Conservation (phyloP, 2,888 invertebrate species). For the Pherbina coryleti region DNA sequence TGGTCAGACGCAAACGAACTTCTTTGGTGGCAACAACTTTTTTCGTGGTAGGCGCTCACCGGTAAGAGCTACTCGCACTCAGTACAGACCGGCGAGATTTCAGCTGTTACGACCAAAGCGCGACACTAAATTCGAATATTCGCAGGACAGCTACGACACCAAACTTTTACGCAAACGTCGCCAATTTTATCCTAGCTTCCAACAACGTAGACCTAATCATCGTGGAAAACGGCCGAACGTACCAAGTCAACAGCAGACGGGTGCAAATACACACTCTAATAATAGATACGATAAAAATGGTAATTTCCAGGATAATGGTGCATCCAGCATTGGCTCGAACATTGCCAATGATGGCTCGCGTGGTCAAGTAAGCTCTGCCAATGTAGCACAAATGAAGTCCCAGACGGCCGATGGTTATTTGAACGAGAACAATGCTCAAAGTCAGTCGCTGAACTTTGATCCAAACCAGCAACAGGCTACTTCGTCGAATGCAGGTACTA, state of each 20-base stretch:
- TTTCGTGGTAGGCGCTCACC: conserved; percentile 48
- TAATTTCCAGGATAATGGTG: conserved; percentile 55
- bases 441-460: conserved; percentile 64
- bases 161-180: conserved; percentile 44
- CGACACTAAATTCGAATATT: conserved; percentile 55
- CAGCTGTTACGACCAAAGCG: conserved; percentile 52
- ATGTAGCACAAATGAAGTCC: conserved; percentile 63
- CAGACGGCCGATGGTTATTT: conserved; percentile 61
- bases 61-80: background rate
- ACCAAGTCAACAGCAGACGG: conserved; percentile 61
- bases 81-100: background rate
- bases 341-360: conserved; percentile 62
- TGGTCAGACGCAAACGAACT: conserved; percentile 60
- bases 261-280: conserved; percentile 61
- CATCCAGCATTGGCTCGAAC: conserved; percentile 66
- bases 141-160: conserved; percentile 24
- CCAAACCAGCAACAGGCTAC: conserved; percentile 59
- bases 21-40: conserved; percentile 48
- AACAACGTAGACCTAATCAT: background rate
- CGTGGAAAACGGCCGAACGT: conserved; percentile 38
- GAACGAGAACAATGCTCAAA: conserved; percentile 62
- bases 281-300: conserved; percentile 51
- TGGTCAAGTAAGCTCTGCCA: too few relatives aligned
- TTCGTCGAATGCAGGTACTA: conserved; percentile 63
- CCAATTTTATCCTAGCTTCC: conserved; percentile 44